Percentiles rank a stretch among this genome's conserved stretches.
These are phyloP conservation scores for Pterostichus niger DNA, from an alignment of 2,888 invertebrate genomes.

Conservation along the genomic window DNA sequence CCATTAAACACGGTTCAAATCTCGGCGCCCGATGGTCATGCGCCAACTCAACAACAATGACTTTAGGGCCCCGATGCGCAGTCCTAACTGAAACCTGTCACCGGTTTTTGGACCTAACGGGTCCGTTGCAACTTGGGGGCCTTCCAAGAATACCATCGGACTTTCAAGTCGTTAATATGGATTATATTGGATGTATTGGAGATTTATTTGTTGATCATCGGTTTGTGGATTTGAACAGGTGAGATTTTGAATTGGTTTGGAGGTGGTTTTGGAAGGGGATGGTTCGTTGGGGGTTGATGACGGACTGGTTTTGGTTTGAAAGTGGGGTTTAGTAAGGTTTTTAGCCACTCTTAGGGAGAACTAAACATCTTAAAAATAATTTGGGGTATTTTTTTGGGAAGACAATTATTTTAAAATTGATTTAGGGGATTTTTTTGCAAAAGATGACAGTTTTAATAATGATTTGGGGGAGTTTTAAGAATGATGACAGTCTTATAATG, in stretches of 20 bases:
- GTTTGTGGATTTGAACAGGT: conserved; percentile 91
- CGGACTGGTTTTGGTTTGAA: too few relatives aligned
- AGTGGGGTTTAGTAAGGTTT: too few relatives aligned
- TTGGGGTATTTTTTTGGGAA: too few relatives aligned
- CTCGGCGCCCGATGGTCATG: conserved; percentile 89
- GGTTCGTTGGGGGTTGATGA: too few relatives aligned
- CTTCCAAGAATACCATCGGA: conserved; percentile 89
- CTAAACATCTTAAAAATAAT: too few relatives aligned
- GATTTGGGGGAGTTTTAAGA: too few relatives aligned
- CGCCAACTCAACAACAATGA: conserved; percentile 87
- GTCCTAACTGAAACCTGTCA: conserved; percentile 89
- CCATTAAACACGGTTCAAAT: conserved; percentile 84
- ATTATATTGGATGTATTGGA: conserved; percentile 94
- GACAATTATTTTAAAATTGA: too few relatives aligned
- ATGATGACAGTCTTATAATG: too few relatives aligned
- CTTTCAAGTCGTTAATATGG: conserved; percentile 88
- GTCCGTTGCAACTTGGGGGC: conserved; percentile 86
- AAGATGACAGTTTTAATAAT: too few relatives aligned
- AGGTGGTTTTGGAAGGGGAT: too few relatives aligned
- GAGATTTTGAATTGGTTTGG: conserved; percentile 67
- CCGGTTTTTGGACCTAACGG: conserved; percentile 94
- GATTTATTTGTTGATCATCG: conserved; percentile 92
- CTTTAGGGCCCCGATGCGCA: conserved; percentile 87
- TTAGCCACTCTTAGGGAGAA: too few relatives aligned
- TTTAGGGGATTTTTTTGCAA: too few relatives aligned